Evolutionary conservation across 2,888 invertebrate species (phyloP), one percentile per base, ranked within the genome.

Genomic region (Hypselothyrea guttata): DNA sequence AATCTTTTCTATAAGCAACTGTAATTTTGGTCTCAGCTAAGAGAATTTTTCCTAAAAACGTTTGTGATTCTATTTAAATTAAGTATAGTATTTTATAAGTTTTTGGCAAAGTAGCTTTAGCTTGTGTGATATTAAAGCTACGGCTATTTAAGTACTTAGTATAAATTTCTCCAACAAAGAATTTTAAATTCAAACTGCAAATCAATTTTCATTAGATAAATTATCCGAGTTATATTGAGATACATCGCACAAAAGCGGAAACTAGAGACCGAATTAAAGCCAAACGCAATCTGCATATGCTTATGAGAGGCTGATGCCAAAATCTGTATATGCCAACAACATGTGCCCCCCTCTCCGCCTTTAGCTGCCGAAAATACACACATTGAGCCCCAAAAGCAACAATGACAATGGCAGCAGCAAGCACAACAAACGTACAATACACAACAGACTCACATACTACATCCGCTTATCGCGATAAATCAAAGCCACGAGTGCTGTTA

Each of bases 401-500:
- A 68, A 46, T 44, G 49, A 8, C 54, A 49, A 38, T n/a, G 31
- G 15, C 49, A 55, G 47, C 45, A 51, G 28, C 16, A 62, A 15
- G 13, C 37, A 22, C 45, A 56, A 33, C 45, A 40, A 67, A 12
- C 53, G 44, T 56, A 52, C 15, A 53, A 56, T 51, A 62, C 33
- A 40, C 45, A 31, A 59, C 35, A 51, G 62, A 53, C 53, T 58
- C 16, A 40, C 42, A 37, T 34, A 53, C 40, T 31, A 52, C 67
- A 70, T 79, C 81, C 81, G 85, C 77, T 83, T 83, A 81, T 78
- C 77, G 67, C 63, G 76, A 82, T 82, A 85, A 82, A 85, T 82
- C 82, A 82, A 85, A 82, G 82, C 76, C 78, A 75, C 81, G 77
- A 76, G 81, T 82, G 84, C 63, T 85, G 84, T 82, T 83, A 84